phyloP scores from a whole-genome alignment of 2,113 vertebrate genomes.

The Lathamus discolor region DNA sequence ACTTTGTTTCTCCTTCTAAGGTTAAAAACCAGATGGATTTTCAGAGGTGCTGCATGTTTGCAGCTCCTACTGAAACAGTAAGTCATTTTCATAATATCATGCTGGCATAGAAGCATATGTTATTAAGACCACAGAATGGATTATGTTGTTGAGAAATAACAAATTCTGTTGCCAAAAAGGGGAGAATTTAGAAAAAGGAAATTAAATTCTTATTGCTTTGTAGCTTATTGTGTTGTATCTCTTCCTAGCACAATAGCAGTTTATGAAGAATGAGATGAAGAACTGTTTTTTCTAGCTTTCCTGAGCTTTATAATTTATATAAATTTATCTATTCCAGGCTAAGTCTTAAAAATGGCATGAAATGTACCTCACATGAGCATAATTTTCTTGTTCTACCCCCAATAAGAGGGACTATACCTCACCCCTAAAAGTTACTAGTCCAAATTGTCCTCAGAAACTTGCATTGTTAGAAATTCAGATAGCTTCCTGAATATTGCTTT shows the following conservation, averaged over 20 bases:
- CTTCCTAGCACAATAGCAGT: not conserved
- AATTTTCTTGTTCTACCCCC: not conserved
- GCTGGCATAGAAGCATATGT: not conserved
- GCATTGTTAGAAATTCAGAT: not conserved
- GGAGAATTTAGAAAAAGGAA: constrained; percentile 4
- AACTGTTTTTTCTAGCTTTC: not conserved
- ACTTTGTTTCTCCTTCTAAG: not conserved
- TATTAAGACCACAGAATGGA: constrained; percentile 35
- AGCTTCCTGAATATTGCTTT: not conserved
- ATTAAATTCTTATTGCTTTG: constrained; percentile 9
- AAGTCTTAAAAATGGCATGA: not conserved
- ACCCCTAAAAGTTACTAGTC: not conserved
- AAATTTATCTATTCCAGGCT: not conserved
- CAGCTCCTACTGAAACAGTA: not conserved
- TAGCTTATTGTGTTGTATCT: not conserved
- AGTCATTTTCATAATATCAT: constrained; percentile 16
- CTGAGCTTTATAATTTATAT: not conserved
- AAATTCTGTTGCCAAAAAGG: not conserved
- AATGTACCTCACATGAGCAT: not conserved
- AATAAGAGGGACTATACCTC: not conserved
- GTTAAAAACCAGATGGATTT: not conserved
- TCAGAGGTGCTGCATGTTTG: not conserved
- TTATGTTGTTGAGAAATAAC: constrained; percentile 38
- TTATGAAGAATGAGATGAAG: not conserved
- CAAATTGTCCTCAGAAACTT: not conserved